These are phyloP conservation scores for Coenonympha glycerion DNA, from an alignment of 2,888 invertebrate genomes.

Conservation along the genomic window DNA sequence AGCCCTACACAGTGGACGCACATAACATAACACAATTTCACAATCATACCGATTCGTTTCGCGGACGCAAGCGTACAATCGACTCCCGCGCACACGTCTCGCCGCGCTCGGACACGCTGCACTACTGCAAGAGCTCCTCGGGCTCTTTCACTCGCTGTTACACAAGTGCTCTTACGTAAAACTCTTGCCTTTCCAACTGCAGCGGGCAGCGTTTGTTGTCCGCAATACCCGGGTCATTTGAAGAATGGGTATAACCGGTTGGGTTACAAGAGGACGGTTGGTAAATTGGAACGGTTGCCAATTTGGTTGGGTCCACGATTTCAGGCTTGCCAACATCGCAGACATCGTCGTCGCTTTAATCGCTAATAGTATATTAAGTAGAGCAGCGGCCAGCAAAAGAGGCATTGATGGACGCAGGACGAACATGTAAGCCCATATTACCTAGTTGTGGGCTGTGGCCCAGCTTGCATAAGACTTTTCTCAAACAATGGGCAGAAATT, in stretches of 20 bases:
- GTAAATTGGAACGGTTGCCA: not conserved
- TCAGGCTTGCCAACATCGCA: too few relatives aligned
- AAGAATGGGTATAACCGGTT: not conserved
- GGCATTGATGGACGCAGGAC: too few relatives aligned
- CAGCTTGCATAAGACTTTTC: too few relatives aligned
- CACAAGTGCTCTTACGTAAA: constrained; percentile 61
- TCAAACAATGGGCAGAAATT: too few relatives aligned
- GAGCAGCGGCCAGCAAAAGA: too few relatives aligned
- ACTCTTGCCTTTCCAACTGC: constrained; percentile 61
- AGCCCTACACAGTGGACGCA: not conserved
- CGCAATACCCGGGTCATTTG: not conserved
- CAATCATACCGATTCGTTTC: constrained; percentile 10
- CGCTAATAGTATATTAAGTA: too few relatives aligned
- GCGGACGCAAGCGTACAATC: constrained; percentile 5
- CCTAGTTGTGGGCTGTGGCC: too few relatives aligned
- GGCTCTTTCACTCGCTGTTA: constrained; percentile 65
- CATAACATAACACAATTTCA: constrained; percentile 15
- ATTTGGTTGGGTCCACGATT: not conserved
- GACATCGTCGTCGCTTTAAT: too few relatives aligned
- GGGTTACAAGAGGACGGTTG: not conserved
- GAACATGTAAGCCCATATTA: too few relatives aligned
- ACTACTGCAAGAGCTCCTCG: constrained; percentile 57
- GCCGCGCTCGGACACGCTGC: constrained; percentile 48
- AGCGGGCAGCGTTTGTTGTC: constrained; percentile 3
- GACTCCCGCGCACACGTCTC: constrained; percentile 36